Evolutionary conservation across 2,797 vertebrate species (phyloP).

Genomic region (Geotria australis): DNA sequence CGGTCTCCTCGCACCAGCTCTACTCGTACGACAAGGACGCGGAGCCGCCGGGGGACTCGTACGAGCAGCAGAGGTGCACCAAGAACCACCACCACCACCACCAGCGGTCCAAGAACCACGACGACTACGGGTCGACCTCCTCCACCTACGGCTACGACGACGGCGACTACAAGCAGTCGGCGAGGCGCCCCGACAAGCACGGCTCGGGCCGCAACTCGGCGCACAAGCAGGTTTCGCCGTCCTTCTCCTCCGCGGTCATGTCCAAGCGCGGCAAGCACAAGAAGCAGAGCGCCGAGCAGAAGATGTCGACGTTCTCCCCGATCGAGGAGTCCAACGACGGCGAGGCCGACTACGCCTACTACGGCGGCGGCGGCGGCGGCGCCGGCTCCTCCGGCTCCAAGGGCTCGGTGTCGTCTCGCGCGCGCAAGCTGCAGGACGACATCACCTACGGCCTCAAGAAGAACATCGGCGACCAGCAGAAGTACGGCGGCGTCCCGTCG

Average conservation of each 20-base stretch:
- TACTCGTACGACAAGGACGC: conserved; percentile 46
- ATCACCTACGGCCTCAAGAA: conserved; percentile 61
- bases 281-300: conserved; percentile 93
- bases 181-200: conserved; percentile 22
- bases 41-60: conserved; percentile 69
- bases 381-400: conserved; percentile 33
- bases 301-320: conserved; percentile 94
- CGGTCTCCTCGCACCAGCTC: conserved; percentile 22
- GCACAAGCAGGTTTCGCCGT: conserved; percentile 65
- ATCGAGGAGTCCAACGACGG: conserved; percentile 96
- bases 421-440: conserved; percentile 58
- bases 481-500: conserved; percentile 37
- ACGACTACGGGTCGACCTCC: conserved; percentile 12
- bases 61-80: conserved; percentile 11
- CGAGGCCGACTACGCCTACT: conserved; percentile 74
- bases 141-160: conserved; percentile 44
- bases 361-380: conserved; percentile 36
- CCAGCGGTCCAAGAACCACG: conserved; percentile 19
- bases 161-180: conserved; percentile 46
- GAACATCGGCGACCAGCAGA: conserved; percentile 71
- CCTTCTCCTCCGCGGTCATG: conserved; percentile 26
- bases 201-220: conserved; percentile 18
- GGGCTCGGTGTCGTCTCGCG: conserved; percentile 46
- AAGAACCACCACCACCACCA: conserved; percentile 24
- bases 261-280: conserved; percentile 93